Base-by-base conservation (phyloP, 2,797 vertebrate genomes). In the Neopelma chrysocephalum region DNA sequence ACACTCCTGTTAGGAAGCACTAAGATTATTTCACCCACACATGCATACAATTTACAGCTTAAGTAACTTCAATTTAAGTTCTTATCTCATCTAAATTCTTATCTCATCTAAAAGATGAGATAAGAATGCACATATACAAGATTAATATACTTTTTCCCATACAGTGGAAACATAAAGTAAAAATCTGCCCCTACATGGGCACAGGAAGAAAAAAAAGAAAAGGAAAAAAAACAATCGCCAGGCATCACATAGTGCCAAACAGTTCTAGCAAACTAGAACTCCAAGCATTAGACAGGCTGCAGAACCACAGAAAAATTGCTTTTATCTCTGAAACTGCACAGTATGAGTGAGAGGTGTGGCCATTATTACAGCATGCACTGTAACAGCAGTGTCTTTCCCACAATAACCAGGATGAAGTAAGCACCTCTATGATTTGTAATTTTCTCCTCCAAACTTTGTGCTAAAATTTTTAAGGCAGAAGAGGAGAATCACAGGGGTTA, bases 401-500 rank as follows among this genome's bases (percentile, higher is more conserved):
- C 19, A 88, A 10, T 9, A 47, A 64, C 20, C 10, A 38, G 27
- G 51, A 53, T 53, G 29, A 72, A 85, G 21, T 26, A 71, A 71
- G 9, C 32, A 57, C 48, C 10, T 65, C 22, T 11, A 20, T 0
- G 0, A 23, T 8, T 50, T 0, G 0, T 6, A 27, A 75, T 56
- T 42, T 78, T 91, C 36, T 71, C 51, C 60, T 62, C 22, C 40
- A 27, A n/a, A 54, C 4, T n/a, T n/a, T 14, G 4, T 43, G 45
- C 12, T 53, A 64, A 56, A 48, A 18, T 32, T 68, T 54, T 69
- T 66, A 65, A 65, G 20, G 56, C 27, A 56, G 43, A 79, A 51
- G 14, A 91, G 17, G 4, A 43, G 19, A 83, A 84, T 9, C 17
- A 82, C 25, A 18, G 5, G 7, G 12, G 18, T 82, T 60, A 61